Percentiles rank a stretch among this genome's conserved stretches.
These are phyloP conservation scores for Stramonita haemastoma DNA, from an alignment of 2,888 invertebrate genomes.

Conservation along the genomic window DNA sequence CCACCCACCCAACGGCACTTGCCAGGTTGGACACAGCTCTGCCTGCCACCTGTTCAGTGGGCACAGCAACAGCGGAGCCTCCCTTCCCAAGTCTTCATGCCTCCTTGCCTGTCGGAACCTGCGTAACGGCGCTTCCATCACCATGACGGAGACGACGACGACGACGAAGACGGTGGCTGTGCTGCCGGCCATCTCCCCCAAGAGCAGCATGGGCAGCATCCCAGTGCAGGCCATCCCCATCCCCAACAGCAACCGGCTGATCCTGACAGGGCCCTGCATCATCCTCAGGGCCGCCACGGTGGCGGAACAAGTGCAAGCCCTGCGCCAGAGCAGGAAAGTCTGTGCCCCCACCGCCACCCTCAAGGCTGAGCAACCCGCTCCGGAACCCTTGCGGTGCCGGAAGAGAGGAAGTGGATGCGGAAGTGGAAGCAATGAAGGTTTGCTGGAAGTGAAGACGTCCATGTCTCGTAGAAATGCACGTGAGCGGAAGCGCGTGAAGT, in stretches of 20 bases:
- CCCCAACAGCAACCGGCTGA: slow-evolving; percentile 54
- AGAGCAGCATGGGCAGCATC: slow-evolving; percentile 47
- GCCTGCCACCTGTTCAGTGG: background rate
- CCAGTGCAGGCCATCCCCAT: slow-evolving; percentile 48
- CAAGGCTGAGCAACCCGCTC: slow-evolving; percentile 37
- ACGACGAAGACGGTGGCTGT: background rate
- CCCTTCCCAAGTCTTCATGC: background rate
- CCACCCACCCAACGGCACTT: background rate
- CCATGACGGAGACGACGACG: background rate
- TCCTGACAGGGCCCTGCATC: slow-evolving; percentile 65
- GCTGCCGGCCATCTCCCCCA: background rate
- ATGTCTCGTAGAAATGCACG: slow-evolving; percentile 91
- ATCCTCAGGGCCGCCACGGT: slow-evolving; percentile 66
- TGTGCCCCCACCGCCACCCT: slow-evolving; percentile 33
- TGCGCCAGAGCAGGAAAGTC: slow-evolving; percentile 49
- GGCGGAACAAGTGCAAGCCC: slow-evolving; percentile 66
- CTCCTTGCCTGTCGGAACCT: background rate
- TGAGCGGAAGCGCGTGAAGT: slow-evolving; percentile 95
- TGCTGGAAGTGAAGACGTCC: slow-evolving; percentile 81
- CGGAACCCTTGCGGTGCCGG: slow-evolving; percentile 70
- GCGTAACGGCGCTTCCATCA: background rate
- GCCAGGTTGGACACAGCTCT: background rate
- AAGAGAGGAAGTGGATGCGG: slow-evolving; percentile 56
- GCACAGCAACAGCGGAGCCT: background rate
- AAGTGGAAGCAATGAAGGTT: slow-evolving; percentile 54